Percentiles rank a stretch among this genome's conserved stretches.
Conservation (phyloP, 2,888 invertebrate genomes). For the Aricia artaxerxes region DNA sequence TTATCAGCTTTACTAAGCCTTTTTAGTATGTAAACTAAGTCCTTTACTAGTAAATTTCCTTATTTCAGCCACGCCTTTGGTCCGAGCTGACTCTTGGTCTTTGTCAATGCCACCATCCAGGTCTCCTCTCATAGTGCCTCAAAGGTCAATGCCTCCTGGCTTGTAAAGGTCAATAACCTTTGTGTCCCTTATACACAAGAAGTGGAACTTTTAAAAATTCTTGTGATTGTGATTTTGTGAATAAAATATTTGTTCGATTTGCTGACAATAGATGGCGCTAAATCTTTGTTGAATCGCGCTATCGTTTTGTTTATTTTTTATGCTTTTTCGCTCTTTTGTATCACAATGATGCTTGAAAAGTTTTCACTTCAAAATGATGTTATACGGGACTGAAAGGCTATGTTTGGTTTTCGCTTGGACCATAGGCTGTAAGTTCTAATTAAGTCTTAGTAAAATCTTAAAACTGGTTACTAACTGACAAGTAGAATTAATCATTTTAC, state of each 20-base stretch:
- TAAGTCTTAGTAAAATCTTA: background rate
- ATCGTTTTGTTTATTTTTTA: background rate
- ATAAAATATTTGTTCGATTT: background rate
- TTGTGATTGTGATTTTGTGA: background rate
- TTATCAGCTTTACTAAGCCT: background rate
- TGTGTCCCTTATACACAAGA: background rate
- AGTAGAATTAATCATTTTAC: slow-evolving; percentile 37
- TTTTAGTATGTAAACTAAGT: background rate
- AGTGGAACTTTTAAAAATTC: background rate
- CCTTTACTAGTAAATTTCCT: slow-evolving; percentile 34
- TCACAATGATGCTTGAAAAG: background rate
- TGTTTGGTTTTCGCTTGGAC: slow-evolving; percentile 60
- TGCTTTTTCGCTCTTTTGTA: background rate
- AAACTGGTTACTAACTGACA: background rate
- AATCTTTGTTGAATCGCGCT: background rate
- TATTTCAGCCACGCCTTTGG: slow-evolving; percentile 74
- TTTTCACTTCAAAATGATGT: background rate
- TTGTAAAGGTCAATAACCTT: background rate
- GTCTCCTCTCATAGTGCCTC: slow-evolving; percentile 68
- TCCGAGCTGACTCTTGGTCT: slow-evolving; percentile 79
- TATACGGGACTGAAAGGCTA: background rate
- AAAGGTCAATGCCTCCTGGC: slow-evolving; percentile 40
- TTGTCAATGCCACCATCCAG: slow-evolving; percentile 77
- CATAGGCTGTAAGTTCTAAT: slow-evolving; percentile 59
- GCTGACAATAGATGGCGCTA: background rate